phyloP scores from a whole-genome alignment of 2,888 invertebrate genomes.

The Pseudanteris insignis region DNA sequence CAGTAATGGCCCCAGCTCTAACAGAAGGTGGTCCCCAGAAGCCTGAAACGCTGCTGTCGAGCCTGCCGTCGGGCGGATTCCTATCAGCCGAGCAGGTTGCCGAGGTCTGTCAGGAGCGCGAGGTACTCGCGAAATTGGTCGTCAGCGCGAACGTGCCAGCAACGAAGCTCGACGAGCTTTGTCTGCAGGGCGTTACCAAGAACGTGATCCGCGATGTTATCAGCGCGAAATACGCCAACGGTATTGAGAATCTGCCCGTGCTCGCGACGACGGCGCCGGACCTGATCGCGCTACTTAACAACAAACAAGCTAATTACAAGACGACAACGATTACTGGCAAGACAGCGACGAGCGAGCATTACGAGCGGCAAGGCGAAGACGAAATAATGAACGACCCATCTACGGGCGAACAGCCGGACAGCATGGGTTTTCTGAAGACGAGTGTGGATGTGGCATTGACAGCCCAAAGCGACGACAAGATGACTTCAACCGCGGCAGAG shows the following conservation, averaged over 20 bases:
- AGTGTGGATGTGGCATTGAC: slow-evolving; percentile 56
- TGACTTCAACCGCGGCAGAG: slow-evolving; percentile 36
- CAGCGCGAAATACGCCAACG: slow-evolving; percentile 63
- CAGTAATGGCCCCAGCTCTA: slow-evolving; percentile 95
- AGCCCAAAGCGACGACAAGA: slow-evolving; percentile 46
- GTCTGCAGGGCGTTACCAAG: slow-evolving; percentile 62
- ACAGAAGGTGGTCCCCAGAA: slow-evolving; percentile 74
- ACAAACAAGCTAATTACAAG: slow-evolving; percentile 15
- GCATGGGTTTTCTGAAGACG: slow-evolving; percentile 65
- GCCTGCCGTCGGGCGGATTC: slow-evolving; percentile 63
- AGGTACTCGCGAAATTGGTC: slow-evolving; percentile 64
- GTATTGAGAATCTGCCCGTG: slow-evolving; percentile 59
- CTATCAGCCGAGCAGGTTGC: slow-evolving; percentile 64
- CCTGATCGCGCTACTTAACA: slow-evolving; percentile 51
- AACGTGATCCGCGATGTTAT: slow-evolving; percentile 65
- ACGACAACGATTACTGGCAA: slow-evolving; percentile 62
- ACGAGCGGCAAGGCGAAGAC: slow-evolving; percentile 1
- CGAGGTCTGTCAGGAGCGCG: slow-evolving; percentile 63
- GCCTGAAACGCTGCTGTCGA: slow-evolving; percentile 63
- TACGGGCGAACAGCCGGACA: slow-evolving; percentile 65
- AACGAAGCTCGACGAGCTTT: slow-evolving; percentile 64
- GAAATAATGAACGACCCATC: slow-evolving; percentile 62
- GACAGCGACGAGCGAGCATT: slow-evolving; percentile 45
- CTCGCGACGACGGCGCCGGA: slow-evolving; percentile 54
- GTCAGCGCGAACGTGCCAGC: slow-evolving; percentile 65